phyloP scores from a whole-genome alignment of 2,113 vertebrate genomes.

The Gracilinanus agilis region DNA sequence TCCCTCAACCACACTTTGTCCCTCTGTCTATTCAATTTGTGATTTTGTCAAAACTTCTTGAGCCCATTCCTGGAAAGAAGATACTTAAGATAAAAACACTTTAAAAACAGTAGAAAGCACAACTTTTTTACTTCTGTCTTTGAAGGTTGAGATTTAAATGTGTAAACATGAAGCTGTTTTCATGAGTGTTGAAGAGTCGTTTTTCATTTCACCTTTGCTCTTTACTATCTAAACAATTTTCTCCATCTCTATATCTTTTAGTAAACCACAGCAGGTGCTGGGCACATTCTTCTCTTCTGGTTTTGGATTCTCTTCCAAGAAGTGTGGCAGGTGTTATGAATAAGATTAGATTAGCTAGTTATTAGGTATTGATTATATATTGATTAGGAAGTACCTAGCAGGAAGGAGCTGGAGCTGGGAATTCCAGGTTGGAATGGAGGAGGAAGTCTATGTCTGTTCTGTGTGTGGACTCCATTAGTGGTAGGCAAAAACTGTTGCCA shows the following conservation, averaged over 20 bases:
- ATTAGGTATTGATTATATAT: no score
- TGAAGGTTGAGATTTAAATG: background rate
- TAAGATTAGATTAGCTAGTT: no score
- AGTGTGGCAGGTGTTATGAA: no score
- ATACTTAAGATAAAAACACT: background rate
- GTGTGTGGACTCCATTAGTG: no score
- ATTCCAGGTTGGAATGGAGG: no score
- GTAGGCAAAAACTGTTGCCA: no score
- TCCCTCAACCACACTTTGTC: background rate
- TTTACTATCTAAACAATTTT: background rate
- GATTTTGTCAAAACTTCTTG: background rate
- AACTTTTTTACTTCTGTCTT: background rate
- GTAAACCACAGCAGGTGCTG: background rate
- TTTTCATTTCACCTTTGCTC: background rate
- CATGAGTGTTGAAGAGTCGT: background rate
- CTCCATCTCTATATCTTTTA: background rate
- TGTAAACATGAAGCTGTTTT: background rate
- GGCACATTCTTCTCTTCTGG: no score
- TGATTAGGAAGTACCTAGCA: no score
- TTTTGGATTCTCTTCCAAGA: background rate
- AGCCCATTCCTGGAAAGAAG: background rate
- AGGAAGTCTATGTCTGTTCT: no score
- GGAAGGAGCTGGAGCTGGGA: no score
- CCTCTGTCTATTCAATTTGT: background rate
- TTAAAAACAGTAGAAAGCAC: background rate